Conservation (phyloP, 2,797 vertebrate genomes). For the Pangasius krempfi region DNA sequence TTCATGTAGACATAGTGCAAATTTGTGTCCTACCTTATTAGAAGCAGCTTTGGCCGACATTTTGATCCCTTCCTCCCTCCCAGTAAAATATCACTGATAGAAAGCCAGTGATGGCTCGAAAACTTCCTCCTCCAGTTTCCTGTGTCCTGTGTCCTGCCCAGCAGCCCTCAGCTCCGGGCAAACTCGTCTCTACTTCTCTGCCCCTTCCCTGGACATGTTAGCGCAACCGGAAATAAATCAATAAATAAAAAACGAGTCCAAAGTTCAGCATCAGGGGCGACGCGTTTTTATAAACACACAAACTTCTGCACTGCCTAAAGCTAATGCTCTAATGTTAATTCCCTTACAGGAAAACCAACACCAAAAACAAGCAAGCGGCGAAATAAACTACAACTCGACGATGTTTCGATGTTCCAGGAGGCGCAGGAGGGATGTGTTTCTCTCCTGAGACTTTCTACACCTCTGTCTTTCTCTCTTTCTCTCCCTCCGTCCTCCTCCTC, state of each 20-base stretch:
- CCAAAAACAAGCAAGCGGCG: not conserved
- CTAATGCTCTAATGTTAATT: not conserved
- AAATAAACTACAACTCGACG: not conserved
- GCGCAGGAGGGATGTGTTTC: not conserved
- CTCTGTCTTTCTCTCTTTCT: not conserved
- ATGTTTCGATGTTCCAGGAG: not conserved
- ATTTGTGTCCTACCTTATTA: constrained; percentile 83
- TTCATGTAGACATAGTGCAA: not conserved
- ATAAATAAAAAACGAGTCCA: constrained; percentile 66
- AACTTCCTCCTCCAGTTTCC: constrained; percentile 49
- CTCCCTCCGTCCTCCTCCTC: constrained; percentile 17
- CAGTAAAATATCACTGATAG: constrained; percentile 49
- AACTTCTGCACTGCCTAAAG: not conserved
- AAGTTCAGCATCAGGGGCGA: constrained; percentile 77
- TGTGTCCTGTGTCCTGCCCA: constrained; percentile 67
- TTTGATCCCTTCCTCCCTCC: constrained; percentile 74
- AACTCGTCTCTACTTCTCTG: constrained; percentile 69
- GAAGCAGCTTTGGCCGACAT: constrained; percentile 88
- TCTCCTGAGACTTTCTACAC: constrained; percentile 5
- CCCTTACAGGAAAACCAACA: no score
- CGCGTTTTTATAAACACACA: not conserved
- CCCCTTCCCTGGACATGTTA: constrained; percentile 76
- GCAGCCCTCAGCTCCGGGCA: constrained; percentile 81
- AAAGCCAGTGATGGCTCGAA: constrained; percentile 59
- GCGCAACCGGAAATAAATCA: constrained; percentile 63